Percentiles rank a stretch among this genome's conserved stretches.
phyloP scores from a whole-genome alignment of 1,140 invertebrate genomes.

The Reticulitermes speratus region DNA sequence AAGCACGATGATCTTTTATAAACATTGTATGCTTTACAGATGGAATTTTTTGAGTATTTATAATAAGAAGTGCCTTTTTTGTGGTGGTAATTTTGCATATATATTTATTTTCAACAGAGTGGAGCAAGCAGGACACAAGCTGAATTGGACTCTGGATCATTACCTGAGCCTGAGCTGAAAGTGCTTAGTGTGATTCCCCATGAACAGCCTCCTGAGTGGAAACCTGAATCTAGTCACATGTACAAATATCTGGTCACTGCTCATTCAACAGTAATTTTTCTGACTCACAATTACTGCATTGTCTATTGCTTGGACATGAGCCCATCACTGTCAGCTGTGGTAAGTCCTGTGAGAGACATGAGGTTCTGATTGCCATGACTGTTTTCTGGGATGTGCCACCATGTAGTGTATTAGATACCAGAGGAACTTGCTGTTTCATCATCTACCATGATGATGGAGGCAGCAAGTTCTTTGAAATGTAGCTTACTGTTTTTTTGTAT shows the following conservation, averaged over 20 bases:
- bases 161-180: conserved; percentile 56
- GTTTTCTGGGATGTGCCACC: too few relatives aligned
- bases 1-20: too few relatives aligned
- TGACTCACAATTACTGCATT: conserved; percentile 63
- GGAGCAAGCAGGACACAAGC: background rate
- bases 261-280: conserved; percentile 54
- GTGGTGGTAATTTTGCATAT: conserved; percentile 21
- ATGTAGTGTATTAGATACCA: background rate
- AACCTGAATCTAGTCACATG: conserved; percentile 51
- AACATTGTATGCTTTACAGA: too few relatives aligned
- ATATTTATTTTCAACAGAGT: conserved; percentile 26
- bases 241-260: conserved; percentile 51
- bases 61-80: background rate
- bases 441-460: background rate
- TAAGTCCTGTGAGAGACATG: conserved; percentile 41
- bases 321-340: conserved; percentile 72
- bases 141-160: conserved; percentile 39
- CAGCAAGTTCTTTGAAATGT: too few relatives aligned
- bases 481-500: too few relatives aligned
- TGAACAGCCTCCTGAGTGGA: conserved; percentile 52
- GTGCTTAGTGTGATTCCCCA: conserved; percentile 64
- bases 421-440: background rate
- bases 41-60: too few relatives aligned
- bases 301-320: conserved; percentile 80
- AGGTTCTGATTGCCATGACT: background rate